These are phyloP conservation scores for Megathymus violae DNA, from an alignment of 1,140 invertebrate species.

Conservation along the genomic window DNA sequence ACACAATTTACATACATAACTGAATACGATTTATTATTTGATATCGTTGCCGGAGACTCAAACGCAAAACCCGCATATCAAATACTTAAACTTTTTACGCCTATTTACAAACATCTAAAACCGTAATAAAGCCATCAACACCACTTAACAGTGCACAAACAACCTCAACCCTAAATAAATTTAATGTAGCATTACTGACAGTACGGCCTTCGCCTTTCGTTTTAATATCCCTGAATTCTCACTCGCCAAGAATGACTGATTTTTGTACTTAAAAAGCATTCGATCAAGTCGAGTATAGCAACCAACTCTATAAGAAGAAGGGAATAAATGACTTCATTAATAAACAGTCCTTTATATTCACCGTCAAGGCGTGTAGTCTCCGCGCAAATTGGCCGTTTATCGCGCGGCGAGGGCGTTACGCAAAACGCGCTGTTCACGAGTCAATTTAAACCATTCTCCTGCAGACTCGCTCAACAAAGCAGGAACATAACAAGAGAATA, in stretches of 20 bases:
- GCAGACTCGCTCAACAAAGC: constrained; percentile 50
- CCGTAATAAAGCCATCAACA: constrained; percentile 60
- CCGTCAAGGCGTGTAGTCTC: constrained; percentile 51
- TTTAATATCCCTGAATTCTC: constrained; percentile 7
- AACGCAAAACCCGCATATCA: neutral
- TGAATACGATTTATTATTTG: neutral
- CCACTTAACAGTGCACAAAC: constrained; percentile 47
- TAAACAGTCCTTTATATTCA: constrained; percentile 55
- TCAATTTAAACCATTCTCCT: constrained; percentile 62
- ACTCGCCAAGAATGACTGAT: constrained; percentile 27
- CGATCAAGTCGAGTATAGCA: constrained; percentile 40
- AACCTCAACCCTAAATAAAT: constrained; percentile 51
- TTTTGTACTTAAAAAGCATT: constrained; percentile 32
- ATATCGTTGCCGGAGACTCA: neutral
- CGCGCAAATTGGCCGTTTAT: constrained; percentile 71
- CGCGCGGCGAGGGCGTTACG: constrained; percentile 53
- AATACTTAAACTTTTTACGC: constrained; percentile 1
- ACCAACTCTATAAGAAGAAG: constrained; percentile 38
- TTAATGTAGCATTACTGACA: constrained; percentile 46
- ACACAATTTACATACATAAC: too few species aligned
- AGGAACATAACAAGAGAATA: constrained; percentile 63
- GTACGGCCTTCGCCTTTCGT: neutral
- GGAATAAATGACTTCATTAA: constrained; percentile 68
- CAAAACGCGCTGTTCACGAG: constrained; percentile 59
- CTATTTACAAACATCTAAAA: constrained; percentile 46